phyloP scores from a whole-genome alignment of 2,888 invertebrate genomes.

The Cistogaster globosa region DNA sequence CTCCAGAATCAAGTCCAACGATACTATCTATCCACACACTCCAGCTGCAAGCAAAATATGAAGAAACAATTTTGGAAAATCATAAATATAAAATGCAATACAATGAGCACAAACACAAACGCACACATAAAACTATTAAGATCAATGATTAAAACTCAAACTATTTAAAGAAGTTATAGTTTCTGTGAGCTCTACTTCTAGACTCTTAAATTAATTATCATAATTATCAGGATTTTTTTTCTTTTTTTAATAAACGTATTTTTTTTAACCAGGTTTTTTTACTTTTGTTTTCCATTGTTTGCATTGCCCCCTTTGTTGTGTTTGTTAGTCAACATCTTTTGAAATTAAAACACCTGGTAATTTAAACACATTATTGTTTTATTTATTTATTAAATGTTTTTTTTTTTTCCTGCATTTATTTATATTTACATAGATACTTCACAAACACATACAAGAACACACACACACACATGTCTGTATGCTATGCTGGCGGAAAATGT shows the following conservation, averaged over 20 bases:
- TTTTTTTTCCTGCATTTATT: background rate
- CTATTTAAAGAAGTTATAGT: background rate
- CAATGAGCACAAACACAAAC: background rate
- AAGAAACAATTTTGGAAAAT: slow-evolving; percentile 13
- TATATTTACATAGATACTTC: background rate
- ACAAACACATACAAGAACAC: background rate
- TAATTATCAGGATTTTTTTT: slow-evolving; percentile 38
- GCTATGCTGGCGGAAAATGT: no score
- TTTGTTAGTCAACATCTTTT: slow-evolving; percentile 29
- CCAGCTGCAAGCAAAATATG: slow-evolving; percentile 8
- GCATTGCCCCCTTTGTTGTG: background rate
- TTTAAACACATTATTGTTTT: slow-evolving; percentile 3
- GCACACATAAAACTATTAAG: background rate
- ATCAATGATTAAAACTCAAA: no score
- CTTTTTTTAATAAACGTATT: background rate
- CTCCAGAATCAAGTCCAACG: slow-evolving; percentile 57
- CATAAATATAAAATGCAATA: background rate
- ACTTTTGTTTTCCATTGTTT: slow-evolving; percentile 1
- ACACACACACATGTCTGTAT: no score
- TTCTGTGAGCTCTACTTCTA: background rate
- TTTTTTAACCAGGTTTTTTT: background rate
- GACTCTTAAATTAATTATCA: background rate
- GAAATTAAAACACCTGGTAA: slow-evolving; percentile 20
- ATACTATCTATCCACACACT: slow-evolving; percentile 62
- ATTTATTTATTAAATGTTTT: background rate